phyloP scores from a whole-genome alignment of 1,140 invertebrate species.

The Sycophaga agraensis region DNA sequence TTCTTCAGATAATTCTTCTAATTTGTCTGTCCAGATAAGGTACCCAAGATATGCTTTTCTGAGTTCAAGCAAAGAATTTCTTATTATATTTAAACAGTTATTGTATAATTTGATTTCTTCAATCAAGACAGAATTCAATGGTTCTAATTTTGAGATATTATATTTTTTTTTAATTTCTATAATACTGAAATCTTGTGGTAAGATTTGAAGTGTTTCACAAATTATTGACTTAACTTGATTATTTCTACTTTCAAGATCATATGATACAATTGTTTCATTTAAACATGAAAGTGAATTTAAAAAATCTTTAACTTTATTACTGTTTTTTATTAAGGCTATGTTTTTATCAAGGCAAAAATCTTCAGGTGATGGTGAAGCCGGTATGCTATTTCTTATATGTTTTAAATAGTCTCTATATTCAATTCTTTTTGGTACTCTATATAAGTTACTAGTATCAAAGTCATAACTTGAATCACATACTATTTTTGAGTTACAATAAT shows the following conservation, averaged over 20 bases:
- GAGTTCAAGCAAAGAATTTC: conserved; percentile 59
- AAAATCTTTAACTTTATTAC: conserved; percentile 52
- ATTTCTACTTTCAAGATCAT: conserved; percentile 18
- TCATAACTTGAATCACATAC: conserved; percentile 34
- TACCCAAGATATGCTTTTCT: conserved; percentile 66
- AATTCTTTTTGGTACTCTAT: conserved; percentile 65
- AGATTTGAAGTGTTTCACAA: conserved; percentile 57
- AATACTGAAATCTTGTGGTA: conserved; percentile 59
- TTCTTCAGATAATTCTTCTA: conserved; percentile 62
- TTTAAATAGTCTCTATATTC: conserved; percentile 70
- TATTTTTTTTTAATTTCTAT: conserved; percentile 53
- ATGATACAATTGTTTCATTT: conserved; percentile 2
- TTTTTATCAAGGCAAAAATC: conserved; percentile 68
- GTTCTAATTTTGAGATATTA: conserved; percentile 58
- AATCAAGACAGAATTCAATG: conserved; percentile 67
- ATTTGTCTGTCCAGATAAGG: conserved; percentile 62
- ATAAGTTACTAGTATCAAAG: conserved; percentile 53
- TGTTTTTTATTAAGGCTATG: conserved; percentile 65
- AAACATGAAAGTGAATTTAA: conserved; percentile 58
- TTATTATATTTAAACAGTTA: conserved; percentile 53
- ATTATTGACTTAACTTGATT: conserved; percentile 39
- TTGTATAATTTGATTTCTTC: conserved; percentile 69
- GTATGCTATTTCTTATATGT: conserved; percentile 62
- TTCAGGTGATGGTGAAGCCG: conserved; percentile 55
- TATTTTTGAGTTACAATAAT: conserved; percentile 60